Percentiles rank a stretch among this genome's conserved stretches.
Conservation (phyloP, 2,113 vertebrate species). For the Callithrix jacchus region DNA sequence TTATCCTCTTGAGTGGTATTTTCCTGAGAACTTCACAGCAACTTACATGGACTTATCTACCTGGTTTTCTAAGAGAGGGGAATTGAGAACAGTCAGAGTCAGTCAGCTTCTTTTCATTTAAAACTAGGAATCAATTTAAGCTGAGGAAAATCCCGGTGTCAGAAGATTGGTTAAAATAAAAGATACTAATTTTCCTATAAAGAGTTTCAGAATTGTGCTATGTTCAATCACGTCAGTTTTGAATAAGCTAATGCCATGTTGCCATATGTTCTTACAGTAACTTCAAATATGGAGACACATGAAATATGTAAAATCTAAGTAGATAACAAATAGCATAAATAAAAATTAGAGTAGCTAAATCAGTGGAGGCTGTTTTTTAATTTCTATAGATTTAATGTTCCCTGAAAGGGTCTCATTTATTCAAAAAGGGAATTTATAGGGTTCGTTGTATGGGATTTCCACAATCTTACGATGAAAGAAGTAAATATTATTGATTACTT, state of each 20-base stretch:
- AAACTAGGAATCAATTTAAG: slow-evolving; percentile 4
- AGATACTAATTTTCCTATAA: not conserved
- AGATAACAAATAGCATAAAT: not conserved
- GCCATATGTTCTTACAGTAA: slow-evolving; percentile 23
- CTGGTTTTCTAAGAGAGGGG: not conserved
- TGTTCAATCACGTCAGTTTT: slow-evolving; percentile 17
- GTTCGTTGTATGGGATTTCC: not conserved
- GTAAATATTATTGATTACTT: slow-evolving; percentile 6
- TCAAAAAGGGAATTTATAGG: not conserved
- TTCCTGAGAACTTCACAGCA: not conserved
- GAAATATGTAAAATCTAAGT: slow-evolving; percentile 6
- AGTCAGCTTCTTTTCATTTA: not conserved
- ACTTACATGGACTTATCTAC: not conserved
- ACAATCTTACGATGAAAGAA: slow-evolving; percentile 25
- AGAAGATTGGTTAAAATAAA: slow-evolving; percentile 56
- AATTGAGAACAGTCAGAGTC: not conserved
- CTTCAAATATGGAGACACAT: slow-evolving; percentile 18
- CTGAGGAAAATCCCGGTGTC: not conserved
- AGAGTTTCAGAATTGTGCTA: slow-evolving; percentile 43
- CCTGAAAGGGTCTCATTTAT: slow-evolving; percentile 10
- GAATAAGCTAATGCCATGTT: slow-evolving; percentile 15
- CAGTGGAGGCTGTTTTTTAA: not conserved
- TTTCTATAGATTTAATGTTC: slow-evolving; percentile 23
- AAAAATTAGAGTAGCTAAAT: not conserved
- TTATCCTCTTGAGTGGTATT: not conserved